Evolutionary conservation across 2,888 invertebrate species (phyloP).

Genomic region (Tenthredo scrophulariae): DNA sequence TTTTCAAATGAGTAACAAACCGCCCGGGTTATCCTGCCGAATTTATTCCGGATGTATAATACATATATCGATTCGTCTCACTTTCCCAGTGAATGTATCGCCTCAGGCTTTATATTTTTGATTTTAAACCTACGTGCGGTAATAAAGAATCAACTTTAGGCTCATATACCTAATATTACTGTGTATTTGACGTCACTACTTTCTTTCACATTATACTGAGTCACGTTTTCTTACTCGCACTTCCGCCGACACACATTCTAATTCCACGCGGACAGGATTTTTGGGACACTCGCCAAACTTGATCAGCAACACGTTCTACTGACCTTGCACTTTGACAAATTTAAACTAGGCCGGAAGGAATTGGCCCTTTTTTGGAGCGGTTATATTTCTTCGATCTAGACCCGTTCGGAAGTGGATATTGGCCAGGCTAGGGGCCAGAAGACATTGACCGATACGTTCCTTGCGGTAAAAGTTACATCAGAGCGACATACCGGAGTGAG

Average conservation of each 20-base stretch:
- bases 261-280: conserved; percentile 11
- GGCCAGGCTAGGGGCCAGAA: not conserved
- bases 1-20: not conserved
- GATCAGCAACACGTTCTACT: conserved; percentile 30
- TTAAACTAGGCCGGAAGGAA: conserved; percentile 16
- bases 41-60: not conserved
- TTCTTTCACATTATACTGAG: conserved; percentile 63
- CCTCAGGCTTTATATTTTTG: not conserved
- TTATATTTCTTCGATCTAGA: not conserved
- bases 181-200: conserved; percentile 56
- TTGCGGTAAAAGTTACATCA: conserved; percentile 46
- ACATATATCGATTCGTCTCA: not conserved
- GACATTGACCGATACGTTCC: conserved; percentile 42
- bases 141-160: conserved; percentile 1
- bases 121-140: not conserved
- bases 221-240: conserved; percentile 60
- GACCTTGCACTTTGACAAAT: conserved; percentile 30
- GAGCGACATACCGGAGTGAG: conserved; percentile 1
- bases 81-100: conserved; percentile 13
- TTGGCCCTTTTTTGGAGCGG: not conserved
- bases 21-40: not conserved
- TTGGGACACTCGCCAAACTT: conserved; percentile 42
- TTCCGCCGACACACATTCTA: conserved; percentile 70
- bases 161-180: not conserved
- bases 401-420: not conserved